Conservation (phyloP, 2,888 invertebrate species). For the Priapulus caudatus region DNA sequence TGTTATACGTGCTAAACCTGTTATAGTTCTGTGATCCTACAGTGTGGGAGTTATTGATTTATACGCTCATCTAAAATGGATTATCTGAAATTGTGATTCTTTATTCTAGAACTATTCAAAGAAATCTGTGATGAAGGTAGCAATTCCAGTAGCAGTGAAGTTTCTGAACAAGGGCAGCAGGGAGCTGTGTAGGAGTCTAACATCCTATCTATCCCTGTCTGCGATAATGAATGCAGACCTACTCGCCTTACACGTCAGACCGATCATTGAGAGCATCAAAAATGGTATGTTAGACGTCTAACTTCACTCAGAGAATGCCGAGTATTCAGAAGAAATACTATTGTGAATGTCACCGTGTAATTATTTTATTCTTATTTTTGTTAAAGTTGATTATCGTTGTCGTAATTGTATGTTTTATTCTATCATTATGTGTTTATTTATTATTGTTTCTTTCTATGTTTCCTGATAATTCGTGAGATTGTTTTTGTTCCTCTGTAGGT, state of each 20-base stretch:
- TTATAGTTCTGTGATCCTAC: too few relatives aligned
- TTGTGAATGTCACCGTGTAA: slow-evolving; percentile 8
- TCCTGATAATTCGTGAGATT: too few relatives aligned
- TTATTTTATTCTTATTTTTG: not conserved
- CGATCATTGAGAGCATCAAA: slow-evolving; percentile 78
- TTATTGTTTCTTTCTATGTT: too few relatives aligned
- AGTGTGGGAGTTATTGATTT: too few relatives aligned
- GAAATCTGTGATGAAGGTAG: slow-evolving; percentile 62
- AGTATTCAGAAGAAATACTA: slow-evolving; percentile 51
- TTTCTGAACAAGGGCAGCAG: slow-evolving; percentile 79
- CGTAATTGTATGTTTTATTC: not conserved
- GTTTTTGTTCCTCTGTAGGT: slow-evolving; percentile 48
- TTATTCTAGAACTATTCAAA: slow-evolving; percentile 53
- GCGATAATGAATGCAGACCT: slow-evolving; percentile 79
- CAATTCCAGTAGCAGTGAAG: slow-evolving; percentile 78
- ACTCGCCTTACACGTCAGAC: slow-evolving; percentile 71
- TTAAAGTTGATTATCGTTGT: not conserved
- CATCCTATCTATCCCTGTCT: slow-evolving; percentile 78
- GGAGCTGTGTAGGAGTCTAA: slow-evolving; percentile 76
- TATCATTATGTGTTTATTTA: not conserved
- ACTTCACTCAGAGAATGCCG: slow-evolving; percentile 76
- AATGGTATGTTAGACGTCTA: slow-evolving; percentile 71
- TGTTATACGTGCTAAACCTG: too few relatives aligned
- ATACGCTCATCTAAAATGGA: too few relatives aligned
- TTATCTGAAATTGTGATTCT: slow-evolving; percentile 16